A percentile compares a stretch with the other conserved stretches of the same genome.
Conservation (phyloP, 2,888 invertebrate species). For the Lasius fuliginosus region DNA sequence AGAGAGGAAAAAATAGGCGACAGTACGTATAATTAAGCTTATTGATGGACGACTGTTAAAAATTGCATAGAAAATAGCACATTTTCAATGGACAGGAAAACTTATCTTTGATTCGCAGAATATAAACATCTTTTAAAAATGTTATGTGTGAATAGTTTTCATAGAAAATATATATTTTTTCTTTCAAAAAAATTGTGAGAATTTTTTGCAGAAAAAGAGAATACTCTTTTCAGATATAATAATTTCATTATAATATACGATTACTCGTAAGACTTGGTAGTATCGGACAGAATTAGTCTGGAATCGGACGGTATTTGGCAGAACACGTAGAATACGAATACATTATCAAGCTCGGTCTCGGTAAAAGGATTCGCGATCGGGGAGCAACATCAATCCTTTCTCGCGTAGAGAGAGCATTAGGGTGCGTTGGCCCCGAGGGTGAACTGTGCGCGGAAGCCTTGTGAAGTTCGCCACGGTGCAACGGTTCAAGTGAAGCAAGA, state of each 20-base stretch:
- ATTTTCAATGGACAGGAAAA: neutral
- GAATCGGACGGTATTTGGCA: neutral
- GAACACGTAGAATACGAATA: neutral
- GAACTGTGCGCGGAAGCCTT: slow-evolving; percentile 24
- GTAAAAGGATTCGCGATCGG: neutral
- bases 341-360: neutral
- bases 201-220: neutral
- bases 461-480: slow-evolving; percentile 45
- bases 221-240: neutral
- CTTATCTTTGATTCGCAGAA: neutral
- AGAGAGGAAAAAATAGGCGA: neutral
- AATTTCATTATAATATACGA: neutral
- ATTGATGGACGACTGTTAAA: neutral
- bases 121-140: neutral
- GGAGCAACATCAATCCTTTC: neutral
- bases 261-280: neutral
- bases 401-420: neutral
- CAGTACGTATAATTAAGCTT: neutral
- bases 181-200: neutral
- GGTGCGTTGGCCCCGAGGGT: slow-evolving; percentile 62
- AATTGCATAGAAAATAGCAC: neutral
- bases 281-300: neutral
- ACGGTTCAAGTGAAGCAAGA: slow-evolving; percentile 67
- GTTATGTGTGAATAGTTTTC: neutral
- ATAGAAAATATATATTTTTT: neutral